phyloP scores from a whole-genome alignment of 2,888 invertebrate genomes.

The Pyrrhosoma nymphula region DNA sequence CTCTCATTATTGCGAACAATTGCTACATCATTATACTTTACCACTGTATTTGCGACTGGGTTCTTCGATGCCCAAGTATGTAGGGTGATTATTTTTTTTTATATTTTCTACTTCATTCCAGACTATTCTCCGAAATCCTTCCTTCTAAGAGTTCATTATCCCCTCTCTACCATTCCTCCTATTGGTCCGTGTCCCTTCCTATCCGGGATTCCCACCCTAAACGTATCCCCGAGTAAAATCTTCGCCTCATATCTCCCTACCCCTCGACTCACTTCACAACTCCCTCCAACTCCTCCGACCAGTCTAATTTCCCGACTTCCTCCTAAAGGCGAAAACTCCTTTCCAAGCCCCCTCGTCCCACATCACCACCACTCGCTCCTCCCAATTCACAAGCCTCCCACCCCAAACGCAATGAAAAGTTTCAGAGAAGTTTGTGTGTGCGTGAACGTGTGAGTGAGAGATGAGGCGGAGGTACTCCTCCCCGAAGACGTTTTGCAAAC shows the following conservation, averaged over 20 bases:
- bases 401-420: constrained; percentile 43
- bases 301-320: constrained; percentile 67
- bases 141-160: not conserved
- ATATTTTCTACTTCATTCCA: not conserved
- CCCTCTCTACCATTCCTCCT: not conserved
- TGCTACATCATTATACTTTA: too few species aligned
- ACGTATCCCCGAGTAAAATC: not conserved
- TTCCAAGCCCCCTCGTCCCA: not conserved
- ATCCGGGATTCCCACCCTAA: not conserved
- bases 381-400: not conserved
- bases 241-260: not conserved
- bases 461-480: not conserved
- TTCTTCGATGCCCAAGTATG: too few species aligned
- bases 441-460: not conserved
- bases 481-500: constrained; percentile 36
- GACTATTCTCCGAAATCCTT: not conserved
- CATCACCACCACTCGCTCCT: not conserved
- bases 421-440: not conserved
- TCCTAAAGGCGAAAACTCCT: constrained; percentile 39
- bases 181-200: not conserved
- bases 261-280: not conserved
- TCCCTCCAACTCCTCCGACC: constrained; percentile 30
- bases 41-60: too few species aligned
- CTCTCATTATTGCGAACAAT: too few species aligned
- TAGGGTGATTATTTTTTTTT: not conserved